Evolutionary conservation across 2,113 vertebrate genomes (phyloP).

Genomic region (Callorhinus ursinus): DNA sequence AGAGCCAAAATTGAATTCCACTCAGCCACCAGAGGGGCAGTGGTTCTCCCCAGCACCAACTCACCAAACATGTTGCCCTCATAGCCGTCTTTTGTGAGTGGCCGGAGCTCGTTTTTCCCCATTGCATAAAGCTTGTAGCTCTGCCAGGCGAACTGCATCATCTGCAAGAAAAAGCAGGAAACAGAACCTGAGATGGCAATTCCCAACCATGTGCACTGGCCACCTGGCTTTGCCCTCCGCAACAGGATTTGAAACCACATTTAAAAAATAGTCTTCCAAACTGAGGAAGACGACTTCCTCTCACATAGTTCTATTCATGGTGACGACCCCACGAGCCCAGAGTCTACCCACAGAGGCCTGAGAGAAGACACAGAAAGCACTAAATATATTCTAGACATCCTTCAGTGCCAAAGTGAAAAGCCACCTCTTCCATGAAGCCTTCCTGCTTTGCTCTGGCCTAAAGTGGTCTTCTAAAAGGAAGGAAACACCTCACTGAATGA

Average conservation of each 20-base stretch:
- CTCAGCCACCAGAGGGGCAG: rapidly evolving
- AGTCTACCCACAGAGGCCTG: background rate
- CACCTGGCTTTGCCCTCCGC: background rate
- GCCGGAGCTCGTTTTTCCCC: slow-evolving; percentile 97
- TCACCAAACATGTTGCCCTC: slow-evolving; percentile 98
- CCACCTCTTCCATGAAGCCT: background rate
- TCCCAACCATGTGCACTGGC: rapidly evolving
- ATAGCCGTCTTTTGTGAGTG: slow-evolving; percentile 94
- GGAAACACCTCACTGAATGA: background rate
- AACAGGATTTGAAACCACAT: background rate
- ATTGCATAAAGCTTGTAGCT: slow-evolving; percentile 95
- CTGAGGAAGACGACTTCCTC: background rate
- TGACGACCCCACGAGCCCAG: background rate
- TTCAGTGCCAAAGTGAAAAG: background rate
- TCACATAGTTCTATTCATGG: background rate
- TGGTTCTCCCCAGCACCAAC: slow-evolving; percentile 66
- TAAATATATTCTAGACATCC: background rate
- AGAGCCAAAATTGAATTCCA: background rate
- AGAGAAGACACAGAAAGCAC: background rate
- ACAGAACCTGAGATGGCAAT: background rate
- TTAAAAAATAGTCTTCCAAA: background rate
- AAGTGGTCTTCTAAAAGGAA: background rate
- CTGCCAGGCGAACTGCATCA: slow-evolving; percentile 99
- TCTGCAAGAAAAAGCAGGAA: slow-evolving; percentile 85
- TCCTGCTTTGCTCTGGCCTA: background rate